Conservation (phyloP, 2,113 vertebrate genomes). For the Cololabis saira region DNA sequence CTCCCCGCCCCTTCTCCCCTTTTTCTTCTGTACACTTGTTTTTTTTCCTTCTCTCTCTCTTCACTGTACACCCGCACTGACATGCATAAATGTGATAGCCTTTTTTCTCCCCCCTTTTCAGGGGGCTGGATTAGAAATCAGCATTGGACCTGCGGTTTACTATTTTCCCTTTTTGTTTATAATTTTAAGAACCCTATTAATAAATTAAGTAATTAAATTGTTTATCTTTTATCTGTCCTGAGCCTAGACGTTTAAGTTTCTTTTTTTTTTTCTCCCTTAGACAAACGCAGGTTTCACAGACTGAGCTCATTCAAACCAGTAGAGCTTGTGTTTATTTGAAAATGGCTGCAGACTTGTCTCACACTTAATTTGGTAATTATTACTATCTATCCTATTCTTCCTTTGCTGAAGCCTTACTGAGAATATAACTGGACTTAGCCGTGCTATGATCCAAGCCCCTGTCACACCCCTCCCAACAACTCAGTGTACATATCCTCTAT, state of each 20-base stretch:
- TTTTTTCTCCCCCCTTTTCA: neutral
- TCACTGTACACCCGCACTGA: slow-evolving; percentile 41
- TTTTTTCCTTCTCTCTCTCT: slow-evolving; percentile 34
- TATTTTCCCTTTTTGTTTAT: slow-evolving; percentile 1
- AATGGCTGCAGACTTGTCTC: slow-evolving; percentile 10
- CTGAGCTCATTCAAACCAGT: slow-evolving; percentile 20
- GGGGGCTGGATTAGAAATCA: too few species aligned
- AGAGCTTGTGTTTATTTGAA: slow-evolving; percentile 14
- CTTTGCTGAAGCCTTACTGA: slow-evolving; percentile 27
- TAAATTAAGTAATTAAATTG: neutral
- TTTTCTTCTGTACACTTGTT: slow-evolving; percentile 42
- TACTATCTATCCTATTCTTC: slow-evolving; percentile 15
- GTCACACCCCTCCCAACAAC: slow-evolving; percentile 38
- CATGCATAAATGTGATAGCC: slow-evolving; percentile 30
- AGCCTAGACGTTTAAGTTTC: neutral
- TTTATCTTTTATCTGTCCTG: neutral
- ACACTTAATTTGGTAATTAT: slow-evolving; percentile 12
- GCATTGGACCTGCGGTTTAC: neutral
- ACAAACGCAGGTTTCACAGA: slow-evolving; percentile 1
- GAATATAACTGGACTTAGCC: slow-evolving; percentile 29
- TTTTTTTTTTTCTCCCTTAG: slow-evolving; percentile 9
- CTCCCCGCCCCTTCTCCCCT: slow-evolving; percentile 26
- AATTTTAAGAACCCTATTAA: slow-evolving; percentile 6
- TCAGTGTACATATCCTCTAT: slow-evolving; percentile 21
- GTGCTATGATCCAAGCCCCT: slow-evolving; percentile 17